Evolutionary conservation across 2,888 invertebrate species (phyloP), one percentile per base, ranked within the genome.

Genomic region (Chironomus riparius): DNA sequence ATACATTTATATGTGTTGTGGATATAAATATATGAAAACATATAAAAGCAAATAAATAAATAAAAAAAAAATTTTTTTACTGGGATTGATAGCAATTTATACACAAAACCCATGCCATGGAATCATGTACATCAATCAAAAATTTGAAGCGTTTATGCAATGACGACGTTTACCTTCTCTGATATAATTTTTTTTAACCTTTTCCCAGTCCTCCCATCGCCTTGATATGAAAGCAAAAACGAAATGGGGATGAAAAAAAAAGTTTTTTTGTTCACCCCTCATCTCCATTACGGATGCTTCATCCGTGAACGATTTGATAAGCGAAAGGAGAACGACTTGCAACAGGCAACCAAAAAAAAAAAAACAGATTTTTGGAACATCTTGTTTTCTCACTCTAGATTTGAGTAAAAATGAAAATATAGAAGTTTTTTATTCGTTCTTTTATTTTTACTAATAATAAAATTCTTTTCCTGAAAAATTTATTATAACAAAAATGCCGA

Each of bases 121-220:
- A 65, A 65, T 65, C 65, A 65, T 65, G 65, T 65, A 65, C 65
- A 65, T 65, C 65, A 65, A 65, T 65, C 65, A 65, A 65, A 38
- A 65, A 21, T 65, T 65, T 65, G 24, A 65, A 65, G 21, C 21
- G 65, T 24, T 24, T 65, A 65, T 56, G 56, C 56, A 56, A 56
- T 18, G 18, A 56, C 56, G 56, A 56, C 50, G 50, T n/a, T 18
- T 15, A 56, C 56, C 15, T 56, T 56, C 7, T 56, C 18, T 2
- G 6, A 18, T 56, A 50, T 50, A 50, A 15, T 56, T 56, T 56
- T 56, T 56, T n/a, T 15, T 18, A 56, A 18, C 15, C 18, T 38
- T 38, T 38, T 10, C 38, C 38, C 10, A 7, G 38, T 38, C 38
- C 38, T 38, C 38, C 38, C 38, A 38, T 38, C 38, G 38, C 38